phyloP scores from a whole-genome alignment of 2,113 vertebrate species.

The Podocnemis expansa region DNA sequence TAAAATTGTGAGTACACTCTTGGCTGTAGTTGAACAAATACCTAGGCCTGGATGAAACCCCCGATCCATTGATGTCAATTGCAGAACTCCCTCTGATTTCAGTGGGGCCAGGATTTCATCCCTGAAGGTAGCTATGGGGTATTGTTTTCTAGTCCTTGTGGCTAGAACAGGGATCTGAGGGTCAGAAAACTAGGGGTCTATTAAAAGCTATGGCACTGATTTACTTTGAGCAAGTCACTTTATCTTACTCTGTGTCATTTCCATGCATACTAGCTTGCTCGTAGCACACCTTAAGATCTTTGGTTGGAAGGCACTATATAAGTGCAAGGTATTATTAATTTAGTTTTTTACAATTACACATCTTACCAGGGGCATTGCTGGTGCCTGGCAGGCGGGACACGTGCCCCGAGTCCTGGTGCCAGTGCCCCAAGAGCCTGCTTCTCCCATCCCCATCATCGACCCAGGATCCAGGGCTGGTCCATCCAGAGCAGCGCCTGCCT shows the following conservation, averaged over 20 bases:
- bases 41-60: background rate
- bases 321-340: background rate
- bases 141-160: background rate
- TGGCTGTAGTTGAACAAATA: background rate
- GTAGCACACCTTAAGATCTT: background rate
- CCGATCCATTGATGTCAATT: background rate
- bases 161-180: background rate
- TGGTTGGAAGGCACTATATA: background rate
- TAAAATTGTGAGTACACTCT: background rate
- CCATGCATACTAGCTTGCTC: too few relatives aligned
- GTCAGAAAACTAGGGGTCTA: background rate
- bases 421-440: too few relatives aligned
- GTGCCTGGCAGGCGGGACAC: too few relatives aligned
- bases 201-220: background rate
- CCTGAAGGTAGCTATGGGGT: background rate
- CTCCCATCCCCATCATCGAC: too few relatives aligned
- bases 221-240: background rate
- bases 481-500: too few relatives aligned
- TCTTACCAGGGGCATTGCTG: too few relatives aligned
- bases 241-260: background rate
- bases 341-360: background rate
- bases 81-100: background rate
- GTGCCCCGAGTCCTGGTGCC: too few relatives aligned
- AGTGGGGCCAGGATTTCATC: background rate
- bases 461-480: too few relatives aligned